Conservation (phyloP, 2,888 invertebrate genomes). For the Drosophila subquinaria region DNA sequence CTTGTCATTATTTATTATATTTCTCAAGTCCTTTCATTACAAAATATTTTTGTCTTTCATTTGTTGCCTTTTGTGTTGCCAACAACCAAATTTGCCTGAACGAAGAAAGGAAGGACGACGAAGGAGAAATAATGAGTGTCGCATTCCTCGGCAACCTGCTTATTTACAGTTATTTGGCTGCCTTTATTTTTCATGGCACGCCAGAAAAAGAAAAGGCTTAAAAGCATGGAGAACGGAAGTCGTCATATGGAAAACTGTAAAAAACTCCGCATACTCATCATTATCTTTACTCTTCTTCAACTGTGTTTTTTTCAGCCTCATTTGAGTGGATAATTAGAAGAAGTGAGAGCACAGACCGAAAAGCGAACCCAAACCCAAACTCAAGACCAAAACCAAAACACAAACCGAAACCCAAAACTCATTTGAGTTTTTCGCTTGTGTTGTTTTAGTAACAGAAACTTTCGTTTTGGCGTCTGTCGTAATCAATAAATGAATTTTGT, state of each 20-base stretch:
- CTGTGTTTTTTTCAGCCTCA: conserved; percentile 67
- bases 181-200: conserved; percentile 39
- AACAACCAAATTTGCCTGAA: conserved; percentile 42
- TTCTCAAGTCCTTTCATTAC: conserved; percentile 78
- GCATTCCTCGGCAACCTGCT: conserved; percentile 69
- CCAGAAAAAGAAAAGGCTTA: conserved; percentile 47
- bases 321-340: conserved; percentile 72
- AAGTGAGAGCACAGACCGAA: conserved; percentile 12
- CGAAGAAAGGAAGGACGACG: conserved; percentile 5
- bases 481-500: conserved; percentile 77
- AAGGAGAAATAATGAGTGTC: conserved; percentile 26
- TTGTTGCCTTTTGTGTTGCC: conserved; percentile 62
- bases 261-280: conserved; percentile 40
- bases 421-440: conserved; percentile 31
- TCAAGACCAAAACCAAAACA: conserved; percentile 1
- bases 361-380: background rate
- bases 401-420: conserved; percentile 18
- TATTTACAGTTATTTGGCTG: conserved; percentile 75
- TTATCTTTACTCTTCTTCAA: conserved; percentile 36
- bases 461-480: conserved; percentile 29
- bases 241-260: conserved; percentile 49
- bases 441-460: conserved; percentile 71
- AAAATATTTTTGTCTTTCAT: conserved; percentile 75
- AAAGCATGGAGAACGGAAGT: conserved; percentile 41
- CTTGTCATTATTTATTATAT: conserved; percentile 79